Percentiles rank a stretch among this genome's conserved stretches.
Conservation (phyloP, 2,113 vertebrate genomes). For the Pontoporia blainvillei region DNA sequence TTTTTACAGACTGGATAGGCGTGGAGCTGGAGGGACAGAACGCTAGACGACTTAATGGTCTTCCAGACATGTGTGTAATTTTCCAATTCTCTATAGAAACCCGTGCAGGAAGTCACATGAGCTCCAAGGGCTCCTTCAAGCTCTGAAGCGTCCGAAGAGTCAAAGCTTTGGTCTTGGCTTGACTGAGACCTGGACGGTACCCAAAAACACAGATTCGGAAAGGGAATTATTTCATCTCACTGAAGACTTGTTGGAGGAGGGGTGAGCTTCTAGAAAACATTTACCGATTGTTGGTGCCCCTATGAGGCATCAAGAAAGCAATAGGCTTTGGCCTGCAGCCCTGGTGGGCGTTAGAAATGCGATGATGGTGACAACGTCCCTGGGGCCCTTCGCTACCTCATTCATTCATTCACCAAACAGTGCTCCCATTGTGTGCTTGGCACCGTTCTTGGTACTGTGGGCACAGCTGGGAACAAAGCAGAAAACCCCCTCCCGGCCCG, state of each 20-base stretch:
- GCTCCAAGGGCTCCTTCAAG: no score
- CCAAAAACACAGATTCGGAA: background rate
- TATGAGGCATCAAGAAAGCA: background rate
- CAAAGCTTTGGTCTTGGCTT: background rate
- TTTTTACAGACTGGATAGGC: accelerated
- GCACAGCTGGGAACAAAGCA: background rate
- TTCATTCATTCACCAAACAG: background rate
- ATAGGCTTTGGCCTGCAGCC: background rate
- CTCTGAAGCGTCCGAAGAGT: background rate
- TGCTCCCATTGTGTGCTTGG: background rate
- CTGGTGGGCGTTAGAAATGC: background rate
- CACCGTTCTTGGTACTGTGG: background rate
- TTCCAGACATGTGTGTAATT: background rate
- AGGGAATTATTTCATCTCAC: background rate
- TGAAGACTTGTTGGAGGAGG: background rate
- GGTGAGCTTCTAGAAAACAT: background rate
- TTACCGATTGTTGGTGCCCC: background rate
- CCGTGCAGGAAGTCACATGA: accelerated
- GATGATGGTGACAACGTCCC: accelerated
- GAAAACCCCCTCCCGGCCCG: background rate
- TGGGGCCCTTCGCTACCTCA: no score
- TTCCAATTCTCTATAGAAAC: background rate
- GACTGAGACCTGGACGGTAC: background rate
- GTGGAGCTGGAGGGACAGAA: background rate
- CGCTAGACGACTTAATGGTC: accelerated